Conservation (phyloP, 2,113 vertebrate species). For the Lagopus muta region DNA sequence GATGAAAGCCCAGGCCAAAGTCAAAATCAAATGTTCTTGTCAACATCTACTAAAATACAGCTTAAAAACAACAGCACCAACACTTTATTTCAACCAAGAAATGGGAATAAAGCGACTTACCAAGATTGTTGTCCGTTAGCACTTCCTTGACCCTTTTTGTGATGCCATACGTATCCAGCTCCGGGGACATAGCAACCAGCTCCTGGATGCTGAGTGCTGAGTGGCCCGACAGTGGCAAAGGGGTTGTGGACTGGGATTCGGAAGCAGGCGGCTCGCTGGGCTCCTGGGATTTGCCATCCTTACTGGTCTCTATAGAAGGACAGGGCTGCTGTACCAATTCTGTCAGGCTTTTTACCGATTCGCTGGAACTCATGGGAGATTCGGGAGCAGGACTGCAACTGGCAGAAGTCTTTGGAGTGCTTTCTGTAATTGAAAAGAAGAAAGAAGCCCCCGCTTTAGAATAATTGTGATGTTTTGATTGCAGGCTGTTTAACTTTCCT, state of each 20-base stretch:
- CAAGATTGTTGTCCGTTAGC: constrained; percentile 95
- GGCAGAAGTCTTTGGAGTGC: constrained; percentile 95
- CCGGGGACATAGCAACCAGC: constrained; percentile 92
- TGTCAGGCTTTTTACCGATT: constrained; percentile 89
- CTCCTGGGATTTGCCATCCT: constrained; percentile 81
- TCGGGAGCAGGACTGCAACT: constrained; percentile 96
- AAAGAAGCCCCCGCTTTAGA: constrained; percentile 19
- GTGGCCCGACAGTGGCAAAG: constrained; percentile 86
- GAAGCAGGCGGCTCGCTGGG: constrained; percentile 77
- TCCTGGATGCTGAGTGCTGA: constrained; percentile 93
- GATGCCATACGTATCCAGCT: constrained; percentile 95
- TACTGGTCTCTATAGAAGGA: constrained; percentile 84
- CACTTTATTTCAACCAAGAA: not conserved
- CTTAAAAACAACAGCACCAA: not conserved
- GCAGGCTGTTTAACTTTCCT: constrained; percentile 49
- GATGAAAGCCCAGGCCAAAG: not conserved
- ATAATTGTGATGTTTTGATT: constrained; percentile 51
- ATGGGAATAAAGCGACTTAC: constrained; percentile 75
- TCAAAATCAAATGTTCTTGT: not conserved
- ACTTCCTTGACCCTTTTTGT: constrained; percentile 98
- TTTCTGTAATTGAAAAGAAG: constrained; percentile 80
- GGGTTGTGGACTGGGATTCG: constrained; percentile 87
- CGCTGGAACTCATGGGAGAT: constrained; percentile 93
- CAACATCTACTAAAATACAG: not conserved
- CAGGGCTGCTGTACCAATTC: constrained; percentile 87